Evolutionary conservation across 2,888 invertebrate species (phyloP).

Genomic region (Nymphalis c-album): DNA sequence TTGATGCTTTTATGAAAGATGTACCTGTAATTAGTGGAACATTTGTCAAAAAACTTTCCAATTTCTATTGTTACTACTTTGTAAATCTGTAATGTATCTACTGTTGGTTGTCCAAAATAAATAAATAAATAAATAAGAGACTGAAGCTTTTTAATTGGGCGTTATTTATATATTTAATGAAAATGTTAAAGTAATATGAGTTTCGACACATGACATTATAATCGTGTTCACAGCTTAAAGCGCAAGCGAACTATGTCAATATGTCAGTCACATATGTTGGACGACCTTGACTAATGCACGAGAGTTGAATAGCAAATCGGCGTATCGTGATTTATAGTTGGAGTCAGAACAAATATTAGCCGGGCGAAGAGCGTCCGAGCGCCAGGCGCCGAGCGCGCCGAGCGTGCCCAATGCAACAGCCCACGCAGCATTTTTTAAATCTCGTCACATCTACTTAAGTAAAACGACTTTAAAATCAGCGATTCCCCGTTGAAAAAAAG

Average conservation of each 20-base stretch:
- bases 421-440: conserved; percentile 38
- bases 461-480: conserved; percentile 77
- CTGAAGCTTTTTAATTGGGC: too few relatives aligned
- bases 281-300: conserved; percentile 70
- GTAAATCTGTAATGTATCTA: too few relatives aligned
- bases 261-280: conserved; percentile 64
- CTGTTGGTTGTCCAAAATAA: too few relatives aligned
- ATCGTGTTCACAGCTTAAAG: conserved; percentile 8
- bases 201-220: conserved; percentile 23
- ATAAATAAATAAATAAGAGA: too few relatives aligned
- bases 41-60: too few relatives aligned
- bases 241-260: conserved; percentile 33
- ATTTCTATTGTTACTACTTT: too few relatives aligned
- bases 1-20: too few relatives aligned
- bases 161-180: too few relatives aligned
- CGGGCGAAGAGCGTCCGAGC: conserved; percentile 31
- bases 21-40: too few relatives aligned
- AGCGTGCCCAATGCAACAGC: conserved; percentile 48
- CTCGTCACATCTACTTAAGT: conserved; percentile 50
- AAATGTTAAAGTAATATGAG: conserved; percentile 12
- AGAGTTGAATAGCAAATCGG: conserved; percentile 47
- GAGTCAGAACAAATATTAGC: conserved; percentile 52
- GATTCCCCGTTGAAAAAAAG: conserved; percentile 79
- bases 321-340: conserved; percentile 59
- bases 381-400: conserved; percentile 32